Evolutionary conservation across 2,797 vertebrate genomes (phyloP).

Genomic region (Oreonectes daqikongensis): DNA sequence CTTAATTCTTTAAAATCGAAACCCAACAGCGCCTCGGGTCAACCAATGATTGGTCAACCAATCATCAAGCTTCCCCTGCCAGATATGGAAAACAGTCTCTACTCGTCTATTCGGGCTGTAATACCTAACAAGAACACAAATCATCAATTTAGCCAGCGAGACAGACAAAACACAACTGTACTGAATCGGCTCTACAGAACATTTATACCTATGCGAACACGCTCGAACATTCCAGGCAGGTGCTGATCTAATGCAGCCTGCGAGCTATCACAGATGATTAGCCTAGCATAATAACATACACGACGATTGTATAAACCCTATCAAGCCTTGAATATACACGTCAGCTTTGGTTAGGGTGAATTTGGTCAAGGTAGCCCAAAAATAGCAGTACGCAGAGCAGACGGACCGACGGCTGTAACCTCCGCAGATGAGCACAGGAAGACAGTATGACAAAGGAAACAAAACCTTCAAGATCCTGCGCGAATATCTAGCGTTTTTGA

Average conservation of each 20-base stretch:
- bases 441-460: slow-evolving; percentile 81
- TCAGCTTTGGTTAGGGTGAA: not conserved
- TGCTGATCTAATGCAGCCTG: slow-evolving; percentile 35
- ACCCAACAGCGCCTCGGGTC: slow-evolving; percentile 1
- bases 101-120: not conserved
- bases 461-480: slow-evolving; percentile 58
- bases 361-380: slow-evolving; percentile 2
- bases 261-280: slow-evolving; percentile 21
- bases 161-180: slow-evolving; percentile 15
- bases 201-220: slow-evolving; percentile 21
- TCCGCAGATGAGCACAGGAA: slow-evolving; percentile 71
- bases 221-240: slow-evolving; percentile 27
- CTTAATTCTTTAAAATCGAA: slow-evolving; percentile 1
- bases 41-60: not conserved
- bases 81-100: slow-evolving; percentile 23
- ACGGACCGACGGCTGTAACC: slow-evolving; percentile 60
- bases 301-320: slow-evolving; percentile 1
- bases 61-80: slow-evolving; percentile 36
- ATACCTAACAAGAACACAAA: slow-evolving; percentile 31
- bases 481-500: slow-evolving; percentile 22
- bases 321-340: not conserved
- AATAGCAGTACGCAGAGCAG: slow-evolving; percentile 27
- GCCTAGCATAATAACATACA: slow-evolving; percentile 38
- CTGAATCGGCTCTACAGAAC: slow-evolving; percentile 4
- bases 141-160: not conserved